Base-by-base conservation (phyloP, 2,888 invertebrate genomes). In the Lysandra coridon region DNA sequence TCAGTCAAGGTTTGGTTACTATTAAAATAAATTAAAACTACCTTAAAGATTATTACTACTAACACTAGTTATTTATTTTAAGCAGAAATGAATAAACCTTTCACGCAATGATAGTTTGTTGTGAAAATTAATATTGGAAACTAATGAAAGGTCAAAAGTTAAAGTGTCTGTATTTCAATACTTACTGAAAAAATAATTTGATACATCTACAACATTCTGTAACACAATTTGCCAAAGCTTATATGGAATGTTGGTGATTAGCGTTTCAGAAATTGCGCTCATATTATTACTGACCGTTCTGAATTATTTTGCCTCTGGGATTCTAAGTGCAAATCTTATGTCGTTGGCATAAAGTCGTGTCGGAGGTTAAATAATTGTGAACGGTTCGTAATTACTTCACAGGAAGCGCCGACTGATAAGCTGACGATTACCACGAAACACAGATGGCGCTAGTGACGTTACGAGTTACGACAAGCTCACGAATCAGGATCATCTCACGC, bases 321-420 rank as follows among this genome's bases (percentile, higher is more conserved):
- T 12, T 53, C 53, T 53, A 12, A 3, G 12, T 53, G 12, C 12
- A 7, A 49, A 1, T 2, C 49, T 53, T 53, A 14, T 53, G 53
- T 2, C 12, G 10, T 53, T 53, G 12, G 2, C 12, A 53, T 14
- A 12, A 53, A 14, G 53, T 53, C 14, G 1, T 14, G 6, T 23
- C 23, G 23, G 62, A 62, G 62, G 7, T 62, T 23, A n/a, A 23
- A 62, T 49, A 62, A n/a, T 62, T 62, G 23, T 23, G 23, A 6
- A 23, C 23, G 23, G 6, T 23, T 7, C 37, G 14, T 69, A 69
- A 37, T 33, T 14, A 69, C 69, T 69, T 69, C 69, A 69, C 69
- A 69, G 69, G 69, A 69, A 69, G 33, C 37, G 69, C 37, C 69
- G 33, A 69, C 14, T 69, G 69, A 69, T 69, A 69, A 37, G 33